These are phyloP conservation scores for Asbolus verrucosus DNA, from an alignment of 1,140 invertebrate genomes.

Conservation along the genomic window DNA sequence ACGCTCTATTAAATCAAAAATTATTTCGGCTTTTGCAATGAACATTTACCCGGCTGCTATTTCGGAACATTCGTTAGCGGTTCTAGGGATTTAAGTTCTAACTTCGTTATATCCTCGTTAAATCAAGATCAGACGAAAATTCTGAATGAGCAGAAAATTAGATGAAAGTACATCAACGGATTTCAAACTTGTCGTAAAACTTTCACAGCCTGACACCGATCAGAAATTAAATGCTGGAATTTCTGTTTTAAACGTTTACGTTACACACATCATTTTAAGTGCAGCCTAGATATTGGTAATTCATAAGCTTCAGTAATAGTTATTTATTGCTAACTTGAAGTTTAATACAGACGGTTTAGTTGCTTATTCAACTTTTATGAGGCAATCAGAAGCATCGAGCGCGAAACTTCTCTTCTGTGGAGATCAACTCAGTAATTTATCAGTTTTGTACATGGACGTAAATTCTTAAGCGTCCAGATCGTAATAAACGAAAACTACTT, in stretches of 20 bases:
- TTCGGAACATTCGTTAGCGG: background rate
- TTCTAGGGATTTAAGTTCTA: slow-evolving; percentile 1
- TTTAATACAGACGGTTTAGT: slow-evolving; percentile 38
- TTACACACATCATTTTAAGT: background rate
- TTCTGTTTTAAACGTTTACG: slow-evolving; percentile 13
- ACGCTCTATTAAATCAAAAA: background rate
- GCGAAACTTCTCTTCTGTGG: background rate
- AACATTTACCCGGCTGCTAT: background rate
- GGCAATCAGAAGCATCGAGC: background rate
- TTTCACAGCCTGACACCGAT: slow-evolving; percentile 10
- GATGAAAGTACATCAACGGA: slow-evolving; percentile 14
- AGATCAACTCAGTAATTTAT: background rate
- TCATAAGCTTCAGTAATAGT: slow-evolving; percentile 45
- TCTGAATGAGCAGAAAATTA: slow-evolving; percentile 30
- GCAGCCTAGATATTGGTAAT: slow-evolving; percentile 28
- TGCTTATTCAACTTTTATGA: slow-evolving; percentile 1
- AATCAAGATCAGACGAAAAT: slow-evolving; percentile 33
- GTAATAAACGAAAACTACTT: slow-evolving; percentile 24
- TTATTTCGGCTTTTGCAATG: background rate
- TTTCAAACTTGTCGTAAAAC: background rate
- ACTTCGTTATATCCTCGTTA: slow-evolving; percentile 30
- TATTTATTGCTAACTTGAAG: slow-evolving; percentile 37
- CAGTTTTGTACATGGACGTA: slow-evolving; percentile 19
- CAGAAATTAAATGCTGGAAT: background rate
- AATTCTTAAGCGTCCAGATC: slow-evolving; percentile 1